These are phyloP conservation scores for Caranx ignobilis DNA, from an alignment of 2,113 vertebrate genomes.

Conservation along the genomic window DNA sequence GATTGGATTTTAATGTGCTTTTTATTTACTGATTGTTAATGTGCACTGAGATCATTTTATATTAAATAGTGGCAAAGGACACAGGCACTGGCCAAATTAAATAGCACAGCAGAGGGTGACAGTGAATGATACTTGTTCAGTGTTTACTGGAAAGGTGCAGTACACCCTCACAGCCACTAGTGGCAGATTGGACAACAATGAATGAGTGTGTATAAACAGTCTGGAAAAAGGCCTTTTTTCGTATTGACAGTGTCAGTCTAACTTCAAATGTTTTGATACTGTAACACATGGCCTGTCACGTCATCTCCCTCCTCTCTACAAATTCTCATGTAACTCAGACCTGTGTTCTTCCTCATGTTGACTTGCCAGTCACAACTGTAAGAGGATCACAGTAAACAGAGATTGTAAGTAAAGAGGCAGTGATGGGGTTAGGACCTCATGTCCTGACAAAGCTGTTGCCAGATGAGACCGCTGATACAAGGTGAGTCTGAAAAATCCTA, in stretches of 20 bases:
- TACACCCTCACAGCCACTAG: background rate
- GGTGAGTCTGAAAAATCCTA: background rate
- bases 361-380: too few relatives aligned
- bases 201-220: background rate
- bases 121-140: background rate
- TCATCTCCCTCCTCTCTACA: background rate
- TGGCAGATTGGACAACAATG: background rate
- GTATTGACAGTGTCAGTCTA: background rate
- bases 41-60: background rate
- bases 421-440: too few relatives aligned
- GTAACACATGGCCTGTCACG: background rate
- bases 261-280: too few relatives aligned
- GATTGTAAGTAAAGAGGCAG: too few relatives aligned
- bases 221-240: background rate
- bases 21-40: slow-evolving; percentile 15
- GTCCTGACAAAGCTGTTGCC: background rate
- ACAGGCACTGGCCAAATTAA: slow-evolving; percentile 2
- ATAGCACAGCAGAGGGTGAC: background rate
- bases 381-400: too few relatives aligned
- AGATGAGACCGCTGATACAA: background rate
- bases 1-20: slow-evolving; percentile 13
- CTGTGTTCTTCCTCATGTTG: too few relatives aligned
- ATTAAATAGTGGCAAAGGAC: slow-evolving; percentile 9
- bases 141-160: background rate
- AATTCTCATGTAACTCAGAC: background rate